Percentiles rank a stretch among this genome's conserved stretches.
phyloP scores from a whole-genome alignment of 2,888 invertebrate species.

The Plutella xylostella region DNA sequence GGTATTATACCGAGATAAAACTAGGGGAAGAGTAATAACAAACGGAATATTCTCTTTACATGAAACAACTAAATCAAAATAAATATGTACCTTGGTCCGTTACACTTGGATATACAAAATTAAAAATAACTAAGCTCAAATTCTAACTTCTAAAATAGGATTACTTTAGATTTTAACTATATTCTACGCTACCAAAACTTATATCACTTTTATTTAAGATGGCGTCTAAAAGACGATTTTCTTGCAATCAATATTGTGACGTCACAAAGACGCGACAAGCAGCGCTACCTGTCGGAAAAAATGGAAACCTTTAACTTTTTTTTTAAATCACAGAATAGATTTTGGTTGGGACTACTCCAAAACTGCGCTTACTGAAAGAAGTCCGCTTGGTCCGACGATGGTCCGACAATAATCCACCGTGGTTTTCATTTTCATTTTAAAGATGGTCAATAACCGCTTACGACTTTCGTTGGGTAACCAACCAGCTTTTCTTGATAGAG shows the following conservation, averaged over 20 bases:
- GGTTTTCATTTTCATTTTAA: no score
- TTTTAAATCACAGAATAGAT: no score
- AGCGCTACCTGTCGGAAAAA: slow-evolving; percentile 35
- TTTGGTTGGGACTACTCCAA: no score
- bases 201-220: slow-evolving; percentile 70
- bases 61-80: slow-evolving; percentile 54
- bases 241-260: slow-evolving; percentile 62
- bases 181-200: slow-evolving; percentile 73
- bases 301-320: slow-evolving; percentile 5
- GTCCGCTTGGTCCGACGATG: no score
- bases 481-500: no score
- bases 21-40: slow-evolving; percentile 55
- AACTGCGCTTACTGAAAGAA: no score
- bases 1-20: slow-evolving; percentile 43
- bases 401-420: no score
- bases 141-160: slow-evolving; percentile 49
- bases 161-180: slow-evolving; percentile 64
- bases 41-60: slow-evolving; percentile 44
- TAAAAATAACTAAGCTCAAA: slow-evolving; percentile 52
- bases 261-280: slow-evolving; percentile 62
- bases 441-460: no score
- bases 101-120: slow-evolving; percentile 73
- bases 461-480: no score
- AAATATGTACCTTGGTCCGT: slow-evolving; percentile 82
- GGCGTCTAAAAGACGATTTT: slow-evolving; percentile 67